Evolutionary conservation across 2,113 vertebrate species (phyloP).

Genomic region (Salvelinus namaycush): DNA sequence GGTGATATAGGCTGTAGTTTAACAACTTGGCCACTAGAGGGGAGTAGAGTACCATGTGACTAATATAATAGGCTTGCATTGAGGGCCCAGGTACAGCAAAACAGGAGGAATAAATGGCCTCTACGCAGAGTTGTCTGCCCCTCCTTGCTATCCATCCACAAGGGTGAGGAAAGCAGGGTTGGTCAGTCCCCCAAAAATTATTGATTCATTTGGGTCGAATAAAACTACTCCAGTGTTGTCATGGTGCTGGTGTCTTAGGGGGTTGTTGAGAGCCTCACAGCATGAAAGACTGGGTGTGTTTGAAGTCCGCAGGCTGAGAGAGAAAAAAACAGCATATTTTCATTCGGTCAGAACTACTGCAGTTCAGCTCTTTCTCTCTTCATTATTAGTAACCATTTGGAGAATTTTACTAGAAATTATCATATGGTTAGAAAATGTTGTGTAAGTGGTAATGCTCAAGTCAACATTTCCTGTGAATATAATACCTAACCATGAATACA

Average conservation of each 20-base stretch:
- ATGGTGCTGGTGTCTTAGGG: conserved; percentile 19
- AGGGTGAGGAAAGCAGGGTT: neutral
- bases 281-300: conserved; percentile 97
- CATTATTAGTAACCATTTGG: neutral
- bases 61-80: neutral
- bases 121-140: conserved; percentile 2
- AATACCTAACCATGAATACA: neutral
- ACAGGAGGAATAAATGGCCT: conserved; percentile 33
- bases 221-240: conserved; percentile 54
- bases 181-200: neutral
- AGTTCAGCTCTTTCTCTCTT: neutral
- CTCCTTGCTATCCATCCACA: too few species aligned
- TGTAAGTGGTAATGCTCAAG: conserved; percentile 8
- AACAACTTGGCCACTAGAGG: conserved; percentile 53
- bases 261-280: conserved; percentile 77
- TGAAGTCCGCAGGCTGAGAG: conserved; percentile 84
- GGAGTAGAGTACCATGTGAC: conserved; percentile 45
- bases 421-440: neutral
- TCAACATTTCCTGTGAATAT: neutral
- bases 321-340: conserved; percentile 5
- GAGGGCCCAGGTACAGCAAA: conserved; percentile 26
- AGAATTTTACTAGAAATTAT: too few species aligned
- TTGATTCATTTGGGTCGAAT: neutral
- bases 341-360: neutral
- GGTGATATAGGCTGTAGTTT: conserved; percentile 33